A percentile compares a stretch with the other conserved stretches of the same genome.
These are phyloP conservation scores for Emydoidea blandingii DNA, from an alignment of 2,797 vertebrate genomes.

Conservation along the genomic window DNA sequence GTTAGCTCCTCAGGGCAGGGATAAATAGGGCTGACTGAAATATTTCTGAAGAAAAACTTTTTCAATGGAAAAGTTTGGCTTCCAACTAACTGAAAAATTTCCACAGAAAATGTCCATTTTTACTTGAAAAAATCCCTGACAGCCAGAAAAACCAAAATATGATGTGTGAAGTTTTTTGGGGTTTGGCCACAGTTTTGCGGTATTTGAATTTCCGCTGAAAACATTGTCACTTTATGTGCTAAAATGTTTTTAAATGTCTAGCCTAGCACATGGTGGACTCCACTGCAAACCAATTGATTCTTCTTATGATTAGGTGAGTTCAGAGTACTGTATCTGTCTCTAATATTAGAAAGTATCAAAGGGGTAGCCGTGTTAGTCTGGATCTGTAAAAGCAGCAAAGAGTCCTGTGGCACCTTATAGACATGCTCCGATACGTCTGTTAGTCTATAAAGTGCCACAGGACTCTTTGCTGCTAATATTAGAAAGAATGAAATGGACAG, in stretches of 20 bases:
- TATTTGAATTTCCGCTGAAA: neutral
- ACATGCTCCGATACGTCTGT: too few species aligned
- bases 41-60: too few species aligned
- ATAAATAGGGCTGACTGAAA: too few species aligned
- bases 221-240: neutral
- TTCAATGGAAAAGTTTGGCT: too few species aligned
- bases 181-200: neutral
- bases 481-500: constrained; percentile 63
- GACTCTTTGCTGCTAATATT: constrained; percentile 46
- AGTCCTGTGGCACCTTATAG: too few species aligned
- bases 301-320: constrained; percentile 36
- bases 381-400: too few species aligned
- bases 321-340: constrained; percentile 34
- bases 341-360: constrained; percentile 61
- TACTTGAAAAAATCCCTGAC: neutral
- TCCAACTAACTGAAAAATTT: neutral
- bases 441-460: too few species aligned
- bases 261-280: neutral
- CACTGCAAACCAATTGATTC: constrained; percentile 46
- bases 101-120: neutral
- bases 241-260: neutral
- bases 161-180: neutral
- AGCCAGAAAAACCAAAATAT: neutral
- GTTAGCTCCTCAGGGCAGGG: too few species aligned
- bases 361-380: too few species aligned